Evolutionary conservation across 2,888 invertebrate species (phyloP).

Genomic region (Empis livida): DNA sequence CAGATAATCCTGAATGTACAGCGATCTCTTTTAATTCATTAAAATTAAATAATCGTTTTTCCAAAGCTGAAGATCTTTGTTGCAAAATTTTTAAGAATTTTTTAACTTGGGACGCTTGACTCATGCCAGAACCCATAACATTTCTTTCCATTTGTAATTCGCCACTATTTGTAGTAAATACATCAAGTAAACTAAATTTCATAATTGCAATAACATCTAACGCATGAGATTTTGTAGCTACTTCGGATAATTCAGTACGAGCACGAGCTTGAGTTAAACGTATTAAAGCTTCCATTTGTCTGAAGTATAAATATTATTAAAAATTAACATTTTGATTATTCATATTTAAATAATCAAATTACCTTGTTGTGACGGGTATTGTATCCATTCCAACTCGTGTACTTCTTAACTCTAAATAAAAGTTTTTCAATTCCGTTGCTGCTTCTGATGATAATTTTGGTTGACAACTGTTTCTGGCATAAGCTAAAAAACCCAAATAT

Average conservation of each 20-base stretch:
- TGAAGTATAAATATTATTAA: slow-evolving; percentile 15
- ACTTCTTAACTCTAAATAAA: slow-evolving; percentile 66
- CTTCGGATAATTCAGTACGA: slow-evolving; percentile 69
- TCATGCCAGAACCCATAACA: slow-evolving; percentile 54
- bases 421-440: slow-evolving; percentile 54
- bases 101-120: slow-evolving; percentile 55
- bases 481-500: slow-evolving; percentile 38
- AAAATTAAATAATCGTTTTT: slow-evolving; percentile 58
- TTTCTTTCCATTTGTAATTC: slow-evolving; percentile 43
- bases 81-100: slow-evolving; percentile 58
- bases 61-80: slow-evolving; percentile 47
- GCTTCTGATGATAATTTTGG: slow-evolving; percentile 66
- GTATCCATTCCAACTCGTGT: slow-evolving; percentile 50
- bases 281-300: slow-evolving; percentile 82
- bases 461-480: slow-evolving; percentile 76
- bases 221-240: slow-evolving; percentile 68
- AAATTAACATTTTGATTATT: no score
- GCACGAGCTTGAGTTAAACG: slow-evolving; percentile 80
- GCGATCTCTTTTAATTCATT: slow-evolving; percentile 66
- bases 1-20: slow-evolving; percentile 45
- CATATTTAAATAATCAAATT: slow-evolving; percentile 6
- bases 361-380: slow-evolving; percentile 66
- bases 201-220: slow-evolving; percentile 75
- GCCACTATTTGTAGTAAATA: slow-evolving; percentile 54
- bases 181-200: slow-evolving; percentile 64